Evolutionary conservation across 2,888 invertebrate species (phyloP).

Genomic region (Margaritifera margaritifera): DNA sequence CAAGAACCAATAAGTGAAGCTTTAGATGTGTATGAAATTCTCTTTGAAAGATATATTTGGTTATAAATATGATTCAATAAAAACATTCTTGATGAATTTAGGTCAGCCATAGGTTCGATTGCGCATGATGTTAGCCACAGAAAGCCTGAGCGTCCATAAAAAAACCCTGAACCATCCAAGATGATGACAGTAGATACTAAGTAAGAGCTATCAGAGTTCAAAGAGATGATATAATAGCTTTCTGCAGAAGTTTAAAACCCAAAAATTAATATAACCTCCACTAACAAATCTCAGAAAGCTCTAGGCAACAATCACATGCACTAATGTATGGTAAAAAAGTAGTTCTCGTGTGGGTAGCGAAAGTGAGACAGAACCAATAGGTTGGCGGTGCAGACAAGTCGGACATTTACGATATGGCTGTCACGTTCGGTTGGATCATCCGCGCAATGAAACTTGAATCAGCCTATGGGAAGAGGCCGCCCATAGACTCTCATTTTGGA

Average conservation of each 20-base stretch:
- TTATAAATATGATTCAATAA: conserved; percentile 2
- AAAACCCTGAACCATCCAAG: no score
- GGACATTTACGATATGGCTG: conserved; percentile 9
- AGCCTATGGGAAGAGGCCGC: background rate
- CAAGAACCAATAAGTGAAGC: background rate
- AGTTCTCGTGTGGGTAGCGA: no score
- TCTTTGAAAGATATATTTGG: conserved; percentile 7
- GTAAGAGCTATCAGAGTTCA: conserved; percentile 6
- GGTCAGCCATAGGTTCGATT: background rate
- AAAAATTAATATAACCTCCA: background rate
- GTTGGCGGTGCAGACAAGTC: conserved; percentile 10
- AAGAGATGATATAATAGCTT: conserved; percentile 6
- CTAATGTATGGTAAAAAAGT: no score
- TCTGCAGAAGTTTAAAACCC: background rate
- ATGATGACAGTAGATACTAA: background rate
- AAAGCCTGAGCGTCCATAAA: background rate
- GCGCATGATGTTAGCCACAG: conserved; percentile 3
- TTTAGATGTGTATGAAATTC: conserved; percentile 5
- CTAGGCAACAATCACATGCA: background rate
- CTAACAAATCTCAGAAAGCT: background rate
- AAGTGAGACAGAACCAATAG: background rate
- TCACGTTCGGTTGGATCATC: background rate
- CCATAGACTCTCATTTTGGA: background rate
- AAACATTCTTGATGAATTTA: conserved; percentile 7
- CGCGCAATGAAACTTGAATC: background rate